phyloP scores from a whole-genome alignment of 2,888 invertebrate genomes.

The Chloroclystis v-ata region DNA sequence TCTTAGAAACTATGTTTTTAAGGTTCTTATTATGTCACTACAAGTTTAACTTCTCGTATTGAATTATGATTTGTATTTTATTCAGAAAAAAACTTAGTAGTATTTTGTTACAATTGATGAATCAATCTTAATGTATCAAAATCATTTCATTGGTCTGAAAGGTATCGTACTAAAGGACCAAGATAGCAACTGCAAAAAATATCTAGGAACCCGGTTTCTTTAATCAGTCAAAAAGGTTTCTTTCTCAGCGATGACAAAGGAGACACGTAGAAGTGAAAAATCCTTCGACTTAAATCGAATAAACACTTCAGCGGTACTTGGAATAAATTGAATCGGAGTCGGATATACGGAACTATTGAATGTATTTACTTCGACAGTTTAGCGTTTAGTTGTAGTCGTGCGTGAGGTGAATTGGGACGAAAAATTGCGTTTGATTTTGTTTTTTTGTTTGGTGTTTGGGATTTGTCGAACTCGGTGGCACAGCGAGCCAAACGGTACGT shows the following conservation, averaged over 20 bases:
- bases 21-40: no score
- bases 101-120: no score
- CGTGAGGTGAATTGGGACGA: slow-evolving; percentile 9
- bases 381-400: slow-evolving; percentile 15
- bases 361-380: slow-evolving; percentile 22
- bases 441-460: background rate
- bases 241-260: slow-evolving; percentile 17
- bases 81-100: no score
- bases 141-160: no score
- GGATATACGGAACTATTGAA: slow-evolving; percentile 40
- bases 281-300: slow-evolving; percentile 35
- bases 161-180: no score
- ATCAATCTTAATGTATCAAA: no score
- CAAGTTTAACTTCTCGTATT: no score
- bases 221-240: slow-evolving; percentile 29
- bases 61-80: no score
- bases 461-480: background rate
- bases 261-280: slow-evolving; percentile 34
- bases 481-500: no score
- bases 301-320: slow-evolving; percentile 46
- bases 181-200: no score
- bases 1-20: no score
- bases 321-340: slow-evolving; percentile 54
- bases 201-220: slow-evolving; percentile 8
- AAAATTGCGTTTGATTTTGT: background rate